Evolutionary conservation across 92 coral and sea anemone genomes (phyloP), one percentile per base, ranked within the genome.

Genomic region (Heliopora coerulea): DNA sequence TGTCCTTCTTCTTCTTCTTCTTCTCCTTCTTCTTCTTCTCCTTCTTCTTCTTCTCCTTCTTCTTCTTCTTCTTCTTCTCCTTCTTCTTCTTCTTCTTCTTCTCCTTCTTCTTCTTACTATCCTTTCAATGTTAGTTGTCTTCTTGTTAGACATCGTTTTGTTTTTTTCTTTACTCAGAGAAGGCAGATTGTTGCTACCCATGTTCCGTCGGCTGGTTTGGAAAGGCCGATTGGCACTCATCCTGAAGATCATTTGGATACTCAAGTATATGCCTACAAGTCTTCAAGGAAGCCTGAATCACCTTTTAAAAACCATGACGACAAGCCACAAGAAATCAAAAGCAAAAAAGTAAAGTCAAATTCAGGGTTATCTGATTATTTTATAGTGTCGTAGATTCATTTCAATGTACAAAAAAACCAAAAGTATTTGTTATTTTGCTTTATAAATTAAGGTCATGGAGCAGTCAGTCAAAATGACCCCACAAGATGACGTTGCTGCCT

Each of bases 141-240:
- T 37, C 11, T n/a, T 14, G 29, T 26, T 26, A 30, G 3, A 14
- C 67, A 29, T 61, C 41, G 13, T 61, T 31, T 11, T 34, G 2
- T 21, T 1, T 20, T 18, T 49, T 20, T 40, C n/a, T 34, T 35
- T 3, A 24, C 56, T 41, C 68, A 86, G 91, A 72, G 79, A 13
- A 83, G 35, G 39, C 89, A 81, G 27, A 87, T 89, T 17, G 86
- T 87, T 25, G 91, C 96, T 12, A 89, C 91, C 15, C 61, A 88
- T 32, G 83, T 89, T 24, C 96, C 96, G 41, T 27, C 78, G 30
- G 79, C 80, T 37, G 96, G 89, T 10, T 61, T 87, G 21, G 59
- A 39, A 8, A 62, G 65, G 29, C 74, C 88, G 46, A 62, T 41
- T 59, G 64, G 78, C 29, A 14, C 59, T 7, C 85, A 78, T 26